Conservation (phyloP, 2,797 vertebrate genomes). For the Diceros bicornis region DNA sequence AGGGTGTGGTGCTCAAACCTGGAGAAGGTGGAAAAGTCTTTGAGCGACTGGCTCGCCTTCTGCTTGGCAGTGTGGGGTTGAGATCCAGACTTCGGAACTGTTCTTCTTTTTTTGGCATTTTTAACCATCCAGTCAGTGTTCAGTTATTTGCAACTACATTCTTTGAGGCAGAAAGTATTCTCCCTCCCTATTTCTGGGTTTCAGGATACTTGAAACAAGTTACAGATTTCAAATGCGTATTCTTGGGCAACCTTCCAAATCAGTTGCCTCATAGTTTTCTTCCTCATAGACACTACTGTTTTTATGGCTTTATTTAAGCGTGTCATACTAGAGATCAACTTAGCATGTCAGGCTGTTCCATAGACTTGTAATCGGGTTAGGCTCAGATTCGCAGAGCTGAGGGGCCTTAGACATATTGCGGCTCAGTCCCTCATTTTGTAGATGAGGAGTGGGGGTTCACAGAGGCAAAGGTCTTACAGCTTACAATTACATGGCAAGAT, state of each 20-base stretch:
- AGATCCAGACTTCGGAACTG: not conserved
- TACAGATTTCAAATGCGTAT: not conserved
- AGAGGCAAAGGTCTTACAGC: too few relatives aligned
- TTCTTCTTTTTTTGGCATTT: not conserved
- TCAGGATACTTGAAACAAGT: not conserved
- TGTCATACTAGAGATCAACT: not conserved
- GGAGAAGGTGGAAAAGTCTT: not conserved
- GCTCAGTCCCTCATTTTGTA: not conserved
- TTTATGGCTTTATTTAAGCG: not conserved
- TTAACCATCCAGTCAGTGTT: not conserved
- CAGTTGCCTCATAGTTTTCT: not conserved
- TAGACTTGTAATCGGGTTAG: accelerated
- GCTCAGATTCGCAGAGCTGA: not conserved
- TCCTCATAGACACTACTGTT: not conserved
- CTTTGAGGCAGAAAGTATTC: not conserved
- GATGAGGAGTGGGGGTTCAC: not conserved
- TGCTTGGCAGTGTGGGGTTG: not conserved
- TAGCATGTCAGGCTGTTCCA: not conserved
- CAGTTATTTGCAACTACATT: accelerated
- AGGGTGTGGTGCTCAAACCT: not conserved
- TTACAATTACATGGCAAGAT: too few relatives aligned
- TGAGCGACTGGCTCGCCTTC: not conserved
- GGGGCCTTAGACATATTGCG: not conserved
- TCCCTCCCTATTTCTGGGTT: not conserved
- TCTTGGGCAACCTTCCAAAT: not conserved